Evolutionary conservation across 2,888 invertebrate species (phyloP).

Genomic region (Megaustenia siamemsis): DNA sequence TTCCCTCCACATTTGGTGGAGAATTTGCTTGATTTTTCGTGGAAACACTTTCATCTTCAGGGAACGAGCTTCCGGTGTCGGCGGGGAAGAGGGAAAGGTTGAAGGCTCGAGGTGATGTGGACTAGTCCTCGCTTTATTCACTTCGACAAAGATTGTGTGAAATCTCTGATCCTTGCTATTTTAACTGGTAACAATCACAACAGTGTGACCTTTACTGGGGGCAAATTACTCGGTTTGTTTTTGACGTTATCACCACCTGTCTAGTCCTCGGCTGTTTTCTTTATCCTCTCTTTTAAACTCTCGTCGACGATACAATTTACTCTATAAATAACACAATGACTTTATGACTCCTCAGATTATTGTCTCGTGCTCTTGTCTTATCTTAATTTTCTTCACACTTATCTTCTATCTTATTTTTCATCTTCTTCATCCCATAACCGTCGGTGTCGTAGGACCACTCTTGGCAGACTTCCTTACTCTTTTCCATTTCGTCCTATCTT

Average conservation of each 20-base stretch:
- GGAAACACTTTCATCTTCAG: conserved; percentile 20
- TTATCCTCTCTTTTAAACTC: neutral
- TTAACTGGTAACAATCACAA: conserved; percentile 1
- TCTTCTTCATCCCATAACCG: too few species aligned
- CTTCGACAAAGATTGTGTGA: neutral
- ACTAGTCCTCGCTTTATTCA: neutral
- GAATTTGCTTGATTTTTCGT: conserved; percentile 23
- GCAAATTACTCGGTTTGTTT: neutral
- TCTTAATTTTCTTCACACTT: too few species aligned
- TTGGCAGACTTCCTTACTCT: too few species aligned
- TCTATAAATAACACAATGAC: too few species aligned
- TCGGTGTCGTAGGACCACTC: too few species aligned
- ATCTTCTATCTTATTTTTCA: too few species aligned
- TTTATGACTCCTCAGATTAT: too few species aligned
- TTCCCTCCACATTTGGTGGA: conserved; percentile 29
- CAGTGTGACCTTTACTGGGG: neutral
- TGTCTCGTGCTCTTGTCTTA: too few species aligned
- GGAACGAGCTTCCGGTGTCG: neutral
- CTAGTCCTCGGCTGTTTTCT: neutral
- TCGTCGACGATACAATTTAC: too few species aligned
- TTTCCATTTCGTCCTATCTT: too few species aligned
- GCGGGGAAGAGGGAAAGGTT: neutral
- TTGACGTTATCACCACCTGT: neutral
- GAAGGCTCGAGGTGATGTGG: neutral
- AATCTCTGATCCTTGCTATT: conserved; percentile 17